Base-by-base conservation (phyloP, 2,888 invertebrate species). In the Xanthia togata region DNA sequence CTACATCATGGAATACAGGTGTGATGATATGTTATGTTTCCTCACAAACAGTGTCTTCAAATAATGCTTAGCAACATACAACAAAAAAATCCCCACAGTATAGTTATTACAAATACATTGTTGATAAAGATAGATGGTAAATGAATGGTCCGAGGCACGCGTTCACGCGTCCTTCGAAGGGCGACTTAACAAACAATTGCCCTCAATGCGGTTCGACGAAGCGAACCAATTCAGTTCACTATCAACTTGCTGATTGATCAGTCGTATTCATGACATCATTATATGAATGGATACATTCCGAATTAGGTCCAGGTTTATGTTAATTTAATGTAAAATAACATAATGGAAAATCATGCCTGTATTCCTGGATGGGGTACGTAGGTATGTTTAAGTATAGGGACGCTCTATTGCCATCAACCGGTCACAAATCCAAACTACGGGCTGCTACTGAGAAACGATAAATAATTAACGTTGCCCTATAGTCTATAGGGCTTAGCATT, bases 151-250 rank as follows among this genome's bases (percentile, higher is more conserved):
- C 38, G 62, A 84, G 75, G 79, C 76, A 75, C 73, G 79, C 91
- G 96, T 95, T 96, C 76, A 75, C 73, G 79, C 91, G 96, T 95
- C 96, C 96, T 95, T 95, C 91, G 87, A 94, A 95, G 95, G 94
- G 94, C 95, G 88, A 65, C 77, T 76, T 84, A 81, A 85, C 78
- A 83, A 53, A 79, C 88, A 94, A 94, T 94, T 95, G 94, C 84
- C 91, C 93, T 88, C 87, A 93, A 93, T 94, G 92, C 91, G 93
- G 80, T 94, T 92, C 93, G 91, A 89, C 89, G 93, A 93, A 94
- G 86, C 93, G 93, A 93, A 94, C 88, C 93, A 94, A 95, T 95
- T 94, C 90, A 93, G 90, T 89, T 90, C 91, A 92, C 90, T 90
- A 90, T 82, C 90, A 91, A 78, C 86, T 87, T 83, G 89, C 86